Conservation (phyloP, 2,113 vertebrate genomes). For the Scomber colias region DNA sequence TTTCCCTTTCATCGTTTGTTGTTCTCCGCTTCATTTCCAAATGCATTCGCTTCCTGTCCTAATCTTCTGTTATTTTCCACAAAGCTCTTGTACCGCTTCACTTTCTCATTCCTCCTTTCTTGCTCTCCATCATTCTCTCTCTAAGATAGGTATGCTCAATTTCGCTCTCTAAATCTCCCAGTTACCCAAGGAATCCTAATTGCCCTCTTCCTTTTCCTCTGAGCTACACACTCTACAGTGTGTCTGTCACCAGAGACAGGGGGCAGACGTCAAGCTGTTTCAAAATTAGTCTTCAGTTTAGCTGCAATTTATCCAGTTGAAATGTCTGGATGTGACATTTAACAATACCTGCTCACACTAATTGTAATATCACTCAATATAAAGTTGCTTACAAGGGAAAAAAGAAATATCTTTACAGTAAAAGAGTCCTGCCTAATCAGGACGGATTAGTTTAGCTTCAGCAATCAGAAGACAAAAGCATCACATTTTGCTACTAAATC, state of each 20-base stretch:
- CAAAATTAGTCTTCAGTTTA: background rate
- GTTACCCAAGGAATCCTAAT: slow-evolving; percentile 82
- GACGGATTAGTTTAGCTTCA: background rate
- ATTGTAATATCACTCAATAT: background rate
- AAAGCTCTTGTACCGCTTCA: slow-evolving; percentile 58
- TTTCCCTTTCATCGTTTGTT: slow-evolving; percentile 72
- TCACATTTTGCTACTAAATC: background rate
- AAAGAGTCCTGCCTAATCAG: background rate
- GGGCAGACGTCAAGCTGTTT: slow-evolving; percentile 28
- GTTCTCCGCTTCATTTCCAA: slow-evolving; percentile 66
- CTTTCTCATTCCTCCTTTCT: slow-evolving; percentile 54
- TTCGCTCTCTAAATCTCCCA: slow-evolving; percentile 77
- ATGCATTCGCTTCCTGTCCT: slow-evolving; percentile 78
- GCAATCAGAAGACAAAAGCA: background rate
- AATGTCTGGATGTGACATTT: slow-evolving; percentile 32
- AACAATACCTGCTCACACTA: background rate
- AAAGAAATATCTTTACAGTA: too few species aligned
- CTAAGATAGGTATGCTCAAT: slow-evolving; percentile 83
- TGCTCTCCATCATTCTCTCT: slow-evolving; percentile 34
- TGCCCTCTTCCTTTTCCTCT: slow-evolving; percentile 78
- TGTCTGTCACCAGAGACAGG: slow-evolving; percentile 38
- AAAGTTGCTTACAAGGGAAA: background rate
- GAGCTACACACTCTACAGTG: slow-evolving; percentile 28
- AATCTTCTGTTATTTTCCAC: slow-evolving; percentile 84
- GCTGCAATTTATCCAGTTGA: slow-evolving; percentile 24